A percentile compares a stretch with the other conserved stretches of the same genome.
Evolutionary conservation across 2,888 invertebrate genomes (phyloP).

Genomic region (Meganola albula): DNA sequence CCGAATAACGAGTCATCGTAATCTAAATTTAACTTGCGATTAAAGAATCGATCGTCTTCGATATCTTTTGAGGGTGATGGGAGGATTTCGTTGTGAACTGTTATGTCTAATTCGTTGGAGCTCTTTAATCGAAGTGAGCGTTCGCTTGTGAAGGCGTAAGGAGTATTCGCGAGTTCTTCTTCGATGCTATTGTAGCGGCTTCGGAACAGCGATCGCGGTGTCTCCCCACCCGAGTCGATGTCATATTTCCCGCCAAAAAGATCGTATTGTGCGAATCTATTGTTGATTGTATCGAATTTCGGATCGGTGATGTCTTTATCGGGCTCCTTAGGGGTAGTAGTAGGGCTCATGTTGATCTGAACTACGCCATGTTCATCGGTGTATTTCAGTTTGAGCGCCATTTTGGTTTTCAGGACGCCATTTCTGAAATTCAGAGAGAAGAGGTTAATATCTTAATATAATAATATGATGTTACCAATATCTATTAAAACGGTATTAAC

Average conservation of each 20-base stretch:
- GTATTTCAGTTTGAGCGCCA: slow-evolving; percentile 68
- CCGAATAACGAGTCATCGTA: slow-evolving; percentile 50
- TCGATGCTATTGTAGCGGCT: slow-evolving; percentile 73
- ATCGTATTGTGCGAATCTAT: slow-evolving; percentile 64
- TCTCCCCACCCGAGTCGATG: slow-evolving; percentile 40
- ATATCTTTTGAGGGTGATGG: slow-evolving; percentile 55
- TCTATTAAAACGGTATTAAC: too few relatives aligned
- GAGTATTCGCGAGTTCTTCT: slow-evolving; percentile 70
- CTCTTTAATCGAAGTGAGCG: slow-evolving; percentile 43
- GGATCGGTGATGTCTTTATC: slow-evolving; percentile 44
- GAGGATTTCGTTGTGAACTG: slow-evolving; percentile 43
- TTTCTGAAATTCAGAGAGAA: slow-evolving; percentile 17
- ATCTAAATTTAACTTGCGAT: slow-evolving; percentile 37
- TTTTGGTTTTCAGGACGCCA: slow-evolving; percentile 33
- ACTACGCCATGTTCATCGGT: slow-evolving; percentile 69
- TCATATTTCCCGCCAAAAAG: slow-evolving; percentile 66
- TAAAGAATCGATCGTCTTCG: slow-evolving; percentile 59
- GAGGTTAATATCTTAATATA: too few relatives aligned
- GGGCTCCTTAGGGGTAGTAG: slow-evolving; percentile 37
- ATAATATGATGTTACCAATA: too few relatives aligned
- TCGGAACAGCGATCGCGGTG: slow-evolving; percentile 58
- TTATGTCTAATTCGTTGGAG: slow-evolving; percentile 50
- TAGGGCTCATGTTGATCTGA: slow-evolving; percentile 67
- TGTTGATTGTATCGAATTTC: slow-evolving; percentile 68
- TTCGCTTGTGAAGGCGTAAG: slow-evolving; percentile 68